Base-by-base conservation (phyloP, 2,888 invertebrate species). In the Polyploca ridens region DNA sequence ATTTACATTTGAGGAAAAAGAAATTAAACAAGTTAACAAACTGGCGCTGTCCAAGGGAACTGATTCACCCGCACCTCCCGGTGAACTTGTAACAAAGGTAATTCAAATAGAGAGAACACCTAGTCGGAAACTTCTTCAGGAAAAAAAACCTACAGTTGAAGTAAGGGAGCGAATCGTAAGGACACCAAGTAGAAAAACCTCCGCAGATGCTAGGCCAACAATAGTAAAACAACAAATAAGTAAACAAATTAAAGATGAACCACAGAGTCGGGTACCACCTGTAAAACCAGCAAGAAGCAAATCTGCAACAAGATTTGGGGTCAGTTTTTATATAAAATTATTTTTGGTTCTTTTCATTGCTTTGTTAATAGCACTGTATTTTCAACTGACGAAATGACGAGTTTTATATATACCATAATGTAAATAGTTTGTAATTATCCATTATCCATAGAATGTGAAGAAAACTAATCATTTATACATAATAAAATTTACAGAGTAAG, bases 401-500 rank as follows among this genome's bases (percentile, higher is more conserved):
- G 71, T 78, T 73, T 66, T 65, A 74, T 73, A 67, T 69, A 75
- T 64, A 75, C 73, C 74, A 79, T 68, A 63, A 76, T 86, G 77
- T 87, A 83, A 63, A 83, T 87, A 86, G 77, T 82, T 78, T 80
- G 67, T 66, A 69, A 76, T 84, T 77, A 71, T 76, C 73, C 71
- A 76, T 84, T 77, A 71, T 76, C 73, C 71, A 64, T 78, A 82
- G 79, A 74, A 71, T 79, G 81, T 84, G 82, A 84, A 81, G 81
- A 87, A 78, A 74, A 87, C 79, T 89, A 90, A 89, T 89, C 79
- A 83, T 81, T 77, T 83, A 81, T 83, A 76, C 79, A 81, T 88
- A 86, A 87, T 91, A 84, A 89, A 77, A 86, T 94, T 94, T 93
- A 80, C 94, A 94, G 94, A 94, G 85, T 88, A 94, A 93, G 82